phyloP scores from a whole-genome alignment of 23 tunicate genomes.

The Corella eumyota region DNA sequence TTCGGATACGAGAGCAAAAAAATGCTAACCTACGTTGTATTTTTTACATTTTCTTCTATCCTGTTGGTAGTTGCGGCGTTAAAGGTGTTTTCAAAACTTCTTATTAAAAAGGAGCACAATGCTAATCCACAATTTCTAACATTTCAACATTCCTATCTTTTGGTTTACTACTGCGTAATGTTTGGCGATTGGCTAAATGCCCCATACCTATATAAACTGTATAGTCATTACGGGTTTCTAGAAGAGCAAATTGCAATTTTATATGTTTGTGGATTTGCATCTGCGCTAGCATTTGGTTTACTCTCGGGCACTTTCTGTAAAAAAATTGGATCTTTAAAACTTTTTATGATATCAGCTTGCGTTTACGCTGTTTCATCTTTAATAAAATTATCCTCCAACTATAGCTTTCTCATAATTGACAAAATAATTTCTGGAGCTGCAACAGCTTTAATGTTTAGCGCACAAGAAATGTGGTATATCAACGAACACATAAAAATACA shows the following conservation, averaged over 20 bases:
- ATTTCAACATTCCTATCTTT: constrained; percentile 68
- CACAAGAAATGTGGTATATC: constrained; percentile 77
- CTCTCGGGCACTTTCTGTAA: constrained; percentile 22
- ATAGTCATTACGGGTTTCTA: constrained; percentile 59
- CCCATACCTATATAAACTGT: constrained; percentile 85
- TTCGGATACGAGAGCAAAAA: no score
- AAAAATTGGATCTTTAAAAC: constrained; percentile 14
- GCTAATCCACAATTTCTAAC: constrained; percentile 85
- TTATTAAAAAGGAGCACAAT: constrained; percentile 35
- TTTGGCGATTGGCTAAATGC: constrained; percentile 99
- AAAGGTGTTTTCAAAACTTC: constrained; percentile 3
- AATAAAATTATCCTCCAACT: constrained; percentile 65
- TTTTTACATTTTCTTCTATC: constrained; percentile 23
- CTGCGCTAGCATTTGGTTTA: constrained; percentile 44
- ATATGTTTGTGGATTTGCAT: constrained; percentile 81
- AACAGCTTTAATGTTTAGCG: constrained; percentile 57
- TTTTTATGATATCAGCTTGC: constrained; percentile 24
- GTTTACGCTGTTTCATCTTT: constrained; percentile 58
- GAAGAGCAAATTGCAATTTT: constrained; percentile 93
- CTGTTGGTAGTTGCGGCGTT: constrained; percentile 12
- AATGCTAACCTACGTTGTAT: constrained; percentile 47
- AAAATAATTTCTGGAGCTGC: constrained; percentile 67
- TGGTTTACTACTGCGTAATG: constrained; percentile 36
- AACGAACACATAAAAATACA: constrained; percentile 28
- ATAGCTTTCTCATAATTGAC: constrained; percentile 49